Base-by-base conservation (phyloP, 2,113 vertebrate genomes). In the Muntiacus reevesi region DNA sequence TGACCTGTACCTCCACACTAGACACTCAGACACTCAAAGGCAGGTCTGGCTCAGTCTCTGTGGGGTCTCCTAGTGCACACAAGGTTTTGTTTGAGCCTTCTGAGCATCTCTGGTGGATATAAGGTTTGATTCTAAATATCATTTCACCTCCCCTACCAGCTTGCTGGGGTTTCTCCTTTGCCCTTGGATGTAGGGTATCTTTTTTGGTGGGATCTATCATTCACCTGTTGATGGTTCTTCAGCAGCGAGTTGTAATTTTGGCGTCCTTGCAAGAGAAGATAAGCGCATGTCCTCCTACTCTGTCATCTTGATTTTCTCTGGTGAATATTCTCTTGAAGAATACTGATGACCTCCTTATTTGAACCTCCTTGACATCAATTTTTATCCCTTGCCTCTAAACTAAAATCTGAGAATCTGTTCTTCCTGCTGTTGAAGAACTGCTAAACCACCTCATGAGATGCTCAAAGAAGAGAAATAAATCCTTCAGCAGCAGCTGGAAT, bases 391-490 rank as follows among this genome's bases (percentile, higher is more conserved):
- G n/a, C 64, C 64, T 71, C 17, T 36, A 71, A 67, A 11, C 12
- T 92, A 81, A 82, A 82, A 59, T 71, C 16, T n/a, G n/a, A 88
- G 43, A 6, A 93, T 14, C 36, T 60, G 12, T 67, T 87, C 50
- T 89, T 83, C 4, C 30, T 10, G 7, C n/a, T 60, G 15, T 28
- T 92, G 83, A 88, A 62, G 27, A 88, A 74, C 27, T 74, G 27
- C 43, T 60, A 88, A 93, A n/a, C 27, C 7, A 92, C 54, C 15
- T 82, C 28, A 33, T 57, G 11, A 59, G 43, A 76, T 9, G 27
- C 43, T 96, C n/a, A 83, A 40, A 96, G 36, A 91, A 50, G 23
- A 92, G 50, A 95, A 50, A 57, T 81, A 12, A 87, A 40, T 91
- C 8, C 76, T 36, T 87, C 57, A 71, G 28, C 11, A 71, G 43